Conservation (phyloP, 2,113 vertebrate species). For the Edolisoma coerulescens region DNA sequence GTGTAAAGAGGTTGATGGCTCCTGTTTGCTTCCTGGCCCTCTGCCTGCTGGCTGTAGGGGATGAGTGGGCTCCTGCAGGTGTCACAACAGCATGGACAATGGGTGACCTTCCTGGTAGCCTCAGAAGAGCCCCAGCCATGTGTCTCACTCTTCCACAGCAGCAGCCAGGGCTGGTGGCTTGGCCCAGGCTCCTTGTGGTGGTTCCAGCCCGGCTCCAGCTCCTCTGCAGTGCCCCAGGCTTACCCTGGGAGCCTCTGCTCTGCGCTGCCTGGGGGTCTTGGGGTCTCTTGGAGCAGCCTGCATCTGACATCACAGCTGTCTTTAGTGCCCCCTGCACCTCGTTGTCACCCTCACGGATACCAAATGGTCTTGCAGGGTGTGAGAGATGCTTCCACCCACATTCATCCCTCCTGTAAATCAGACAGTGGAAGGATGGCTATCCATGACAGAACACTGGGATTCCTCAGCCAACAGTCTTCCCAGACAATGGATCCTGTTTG, state of each 20-base stretch:
- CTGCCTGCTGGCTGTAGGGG: neutral
- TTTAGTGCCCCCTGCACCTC: neutral
- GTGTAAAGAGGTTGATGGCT: neutral
- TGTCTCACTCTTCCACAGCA: neutral
- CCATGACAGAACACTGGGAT: neutral
- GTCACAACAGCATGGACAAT: neutral
- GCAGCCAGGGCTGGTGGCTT: neutral
- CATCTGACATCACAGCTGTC: neutral
- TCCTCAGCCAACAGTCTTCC: neutral
- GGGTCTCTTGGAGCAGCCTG: neutral
- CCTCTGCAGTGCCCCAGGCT: neutral
- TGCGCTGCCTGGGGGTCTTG: accelerated
- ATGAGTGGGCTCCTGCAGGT: neutral
- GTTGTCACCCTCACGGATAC: neutral
- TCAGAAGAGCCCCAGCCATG: neutral
- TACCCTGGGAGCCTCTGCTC: neutral
- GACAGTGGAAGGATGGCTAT: neutral
- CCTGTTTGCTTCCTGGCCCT: neutral
- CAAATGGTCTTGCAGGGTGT: neutral
- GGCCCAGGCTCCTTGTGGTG: neutral
- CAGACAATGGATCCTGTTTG: neutral
- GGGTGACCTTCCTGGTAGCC: neutral
- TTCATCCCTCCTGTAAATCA: neutral
- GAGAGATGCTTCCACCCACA: neutral
- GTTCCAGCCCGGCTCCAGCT: neutral